Evolutionary conservation across 23 tunicate genomes (phyloP).

Genomic region (Botrylloides violaceus): DNA sequence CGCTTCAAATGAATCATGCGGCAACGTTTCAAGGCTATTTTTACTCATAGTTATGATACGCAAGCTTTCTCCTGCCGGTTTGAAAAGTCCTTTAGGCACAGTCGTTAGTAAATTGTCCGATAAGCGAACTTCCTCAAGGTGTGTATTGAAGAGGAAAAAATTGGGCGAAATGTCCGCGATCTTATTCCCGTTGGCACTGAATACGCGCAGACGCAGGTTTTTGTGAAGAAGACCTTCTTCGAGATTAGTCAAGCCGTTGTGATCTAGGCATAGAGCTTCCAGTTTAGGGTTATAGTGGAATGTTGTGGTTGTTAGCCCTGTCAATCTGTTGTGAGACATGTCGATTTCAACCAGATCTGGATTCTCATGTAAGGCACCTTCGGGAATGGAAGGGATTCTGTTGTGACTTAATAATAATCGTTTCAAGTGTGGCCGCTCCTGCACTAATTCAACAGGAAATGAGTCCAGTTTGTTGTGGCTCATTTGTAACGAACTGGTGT

Average conservation of each 20-base stretch:
- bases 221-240: conserved; percentile 27
- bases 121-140: conserved; percentile 35
- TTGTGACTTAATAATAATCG: conserved; percentile 26
- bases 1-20: conserved; percentile 28
- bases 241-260: conserved; percentile 36
- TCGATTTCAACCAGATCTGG: conserved; percentile 20
- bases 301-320: background rate
- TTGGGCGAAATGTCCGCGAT: conserved; percentile 26
- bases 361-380: conserved; percentile 4
- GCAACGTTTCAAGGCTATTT: conserved; percentile 28
- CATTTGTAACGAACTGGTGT: background rate
- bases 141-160: conserved; percentile 23
- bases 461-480: conserved; percentile 31
- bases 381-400: conserved; percentile 13
- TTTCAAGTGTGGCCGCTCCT: conserved; percentile 16
- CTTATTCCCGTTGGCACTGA: conserved; percentile 50
- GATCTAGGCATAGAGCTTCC: conserved; percentile 35
- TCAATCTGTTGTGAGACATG: conserved; percentile 58
- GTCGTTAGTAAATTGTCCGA: conserved; percentile 44
- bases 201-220: conserved; percentile 25
- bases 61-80: background rate
- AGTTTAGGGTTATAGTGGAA: conserved; percentile 35
- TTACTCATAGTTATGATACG: conserved; percentile 16
- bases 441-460: conserved; percentile 27
- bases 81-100: conserved; percentile 4